These are phyloP conservation scores for Lepidurus arcticus DNA, from an alignment of 1,140 invertebrate genomes.

Conservation along the genomic window DNA sequence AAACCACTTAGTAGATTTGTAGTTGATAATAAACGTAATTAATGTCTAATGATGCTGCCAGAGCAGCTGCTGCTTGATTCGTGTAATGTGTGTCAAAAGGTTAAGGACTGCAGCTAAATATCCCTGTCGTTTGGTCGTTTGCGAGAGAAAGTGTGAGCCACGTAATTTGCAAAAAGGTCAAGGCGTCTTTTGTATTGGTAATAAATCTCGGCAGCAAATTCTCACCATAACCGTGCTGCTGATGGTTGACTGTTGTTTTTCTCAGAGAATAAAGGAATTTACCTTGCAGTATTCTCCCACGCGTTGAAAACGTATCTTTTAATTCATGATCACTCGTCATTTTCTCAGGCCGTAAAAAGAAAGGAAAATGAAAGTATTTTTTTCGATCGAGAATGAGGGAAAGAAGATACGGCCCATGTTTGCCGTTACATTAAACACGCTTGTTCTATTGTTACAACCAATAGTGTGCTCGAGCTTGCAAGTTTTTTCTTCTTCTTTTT, in stretches of 20 bases:
- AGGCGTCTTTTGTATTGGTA: conserved; percentile 17
- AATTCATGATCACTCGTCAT: not conserved
- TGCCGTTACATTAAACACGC: not conserved
- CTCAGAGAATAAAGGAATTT: not conserved
- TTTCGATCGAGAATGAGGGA: not conserved
- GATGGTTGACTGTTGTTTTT: not conserved
- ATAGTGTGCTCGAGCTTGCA: not conserved
- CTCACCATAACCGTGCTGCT: not conserved
- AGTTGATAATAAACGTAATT: too few relatives aligned
- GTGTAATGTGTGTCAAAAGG: conserved; percentile 3
- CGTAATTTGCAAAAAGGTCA: conserved; percentile 6
- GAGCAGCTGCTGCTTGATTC: not conserved
- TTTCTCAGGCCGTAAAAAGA: not conserved
- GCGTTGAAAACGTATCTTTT: not conserved
- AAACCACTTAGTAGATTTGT: too few relatives aligned
- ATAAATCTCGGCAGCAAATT: not conserved
- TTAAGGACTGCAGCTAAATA: not conserved
- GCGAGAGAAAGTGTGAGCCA: conserved; percentile 9
- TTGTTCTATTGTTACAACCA: not conserved
- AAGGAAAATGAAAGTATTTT: not conserved
- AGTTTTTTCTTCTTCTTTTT: not conserved
- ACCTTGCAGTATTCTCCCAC: not conserved
- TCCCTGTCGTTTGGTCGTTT: not conserved
- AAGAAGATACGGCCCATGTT: not conserved
- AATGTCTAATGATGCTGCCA: not conserved